Evolutionary conservation across 2,888 invertebrate species (phyloP), one percentile per base, ranked within the genome.

Genomic region (Cheilosia pagana): DNA sequence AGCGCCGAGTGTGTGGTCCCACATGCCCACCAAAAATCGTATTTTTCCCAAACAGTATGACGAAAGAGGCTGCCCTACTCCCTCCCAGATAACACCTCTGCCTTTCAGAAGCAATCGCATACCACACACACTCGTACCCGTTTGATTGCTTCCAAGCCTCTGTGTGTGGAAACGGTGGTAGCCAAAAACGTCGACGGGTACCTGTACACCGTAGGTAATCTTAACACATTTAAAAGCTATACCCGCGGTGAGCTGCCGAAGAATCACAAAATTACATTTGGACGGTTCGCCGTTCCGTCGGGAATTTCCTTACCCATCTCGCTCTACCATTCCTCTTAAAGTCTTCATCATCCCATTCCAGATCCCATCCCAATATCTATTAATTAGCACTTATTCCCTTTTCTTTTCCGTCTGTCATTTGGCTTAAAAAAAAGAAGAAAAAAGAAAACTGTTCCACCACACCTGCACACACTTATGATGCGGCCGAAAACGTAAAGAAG

Each of bases 331-430:
- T 68, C 48, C 35, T 39, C 65, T 45, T 48, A 63, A 76, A 68
- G 78, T 75, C 79, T 83, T 78, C 74, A 79, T 79, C 83, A 68
- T 45, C 79, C 23, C 55, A 12, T 19, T 6, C 31, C 55, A 43
- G 57, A 39, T 41, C 63, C 74, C 19, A 43, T 45, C 62, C 79
- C 71, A 65, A 79, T 70, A 83, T 74, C 79, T 83, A 83, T 83
- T 83, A 83, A 83, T 79, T 79, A 83, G 74, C 83, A 83, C 83
- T 83, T 78, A 67, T 74, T 75, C 52, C 45, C 60, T 68, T 39
- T 45, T 52, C 59, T 67, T 60, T 75, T 52, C 45, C 21, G 45
- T 67, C 59, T 48, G 41, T 48, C 71, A 65, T 59, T 76, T 63
- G 63, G 50, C 4, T 55, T 8, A 75, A 35, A 25, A 75, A 63